Evolutionary conservation across 2,888 invertebrate species (phyloP), one percentile per base, ranked within the genome.

Genomic region (Oscheius sp.): DNA sequence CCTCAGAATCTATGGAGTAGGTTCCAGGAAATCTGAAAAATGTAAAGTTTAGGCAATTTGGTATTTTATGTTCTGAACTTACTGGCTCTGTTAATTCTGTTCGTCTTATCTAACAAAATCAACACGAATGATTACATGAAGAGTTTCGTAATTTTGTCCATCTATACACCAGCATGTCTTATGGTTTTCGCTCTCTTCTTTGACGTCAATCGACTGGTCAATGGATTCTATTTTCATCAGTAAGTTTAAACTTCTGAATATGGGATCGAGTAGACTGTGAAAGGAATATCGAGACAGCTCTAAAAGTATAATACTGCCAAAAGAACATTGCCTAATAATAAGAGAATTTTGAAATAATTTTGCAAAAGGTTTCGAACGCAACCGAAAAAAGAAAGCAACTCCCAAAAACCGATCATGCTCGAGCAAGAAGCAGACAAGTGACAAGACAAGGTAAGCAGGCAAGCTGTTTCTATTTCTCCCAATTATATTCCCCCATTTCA

Each of bases 171-270:
- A 42, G 50, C 48, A 4, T 63, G 63, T 50, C 47, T 50, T 29
- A 50, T 63, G 32, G 33, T 29, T n/a, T 63, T 63, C 29, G 63
- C 63, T 21, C n/a, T 63, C 29, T 29, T 63, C 11, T 63, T 63
- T 29, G 32, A 42, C 48, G 13, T 63, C 63, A 63, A 63, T 29
- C 50, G 47, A n/a, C 50, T 47, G 1, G 10, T 47, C 11, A 29
- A 63, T 48, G 29, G 10, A 21, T n/a, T 63, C 48, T 63, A 63
- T 32, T n/a, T 63, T 32, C 47, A 48, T 48, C n/a, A 32, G 63
- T 53, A 29, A 53, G 53, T 63, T 42, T 3, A 3, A 47, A 21
- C 29, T n/a, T 47, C 5, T 47, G 29, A 29, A n/a, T n/a, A 50
- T 48, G 21, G 21, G 48, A 4, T n/a, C 42, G 42, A 42, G 42